These are phyloP conservation scores for Chalcis sispes DNA, from an alignment of 2,888 invertebrate genomes.

Conservation along the genomic window DNA sequence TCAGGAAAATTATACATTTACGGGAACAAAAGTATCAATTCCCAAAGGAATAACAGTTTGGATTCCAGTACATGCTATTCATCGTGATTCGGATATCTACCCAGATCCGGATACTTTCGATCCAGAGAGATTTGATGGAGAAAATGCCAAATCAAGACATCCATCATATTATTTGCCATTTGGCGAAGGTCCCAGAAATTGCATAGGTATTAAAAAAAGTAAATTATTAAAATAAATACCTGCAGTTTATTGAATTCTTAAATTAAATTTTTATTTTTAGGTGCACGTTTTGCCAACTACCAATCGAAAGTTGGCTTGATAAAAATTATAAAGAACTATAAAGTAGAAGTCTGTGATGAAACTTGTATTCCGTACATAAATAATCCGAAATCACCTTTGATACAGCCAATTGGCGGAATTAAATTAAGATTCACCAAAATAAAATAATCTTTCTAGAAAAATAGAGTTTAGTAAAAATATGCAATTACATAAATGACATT, in stretches of 20 bases:
- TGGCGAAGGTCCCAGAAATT: slow-evolving; percentile 71
- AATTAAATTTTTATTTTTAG: slow-evolving; percentile 58
- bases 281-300: slow-evolving; percentile 66
- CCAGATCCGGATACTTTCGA: slow-evolving; percentile 65
- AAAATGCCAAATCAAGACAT: slow-evolving; percentile 57
- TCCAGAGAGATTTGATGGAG: slow-evolving; percentile 64
- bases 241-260: too few relatives aligned
- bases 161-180: slow-evolving; percentile 66
- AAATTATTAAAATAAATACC: too few relatives aligned
- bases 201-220: too few relatives aligned
- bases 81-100: slow-evolving; percentile 64
- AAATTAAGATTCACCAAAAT: slow-evolving; percentile 65
- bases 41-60: slow-evolving; percentile 57
- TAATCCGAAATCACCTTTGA: slow-evolving; percentile 62
- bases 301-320: slow-evolving; percentile 73
- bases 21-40: slow-evolving; percentile 63
- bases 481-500: too few relatives aligned
- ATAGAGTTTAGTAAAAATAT: too few relatives aligned
- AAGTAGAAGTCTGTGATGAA: slow-evolving; percentile 69
- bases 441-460: too few relatives aligned
- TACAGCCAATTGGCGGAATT: slow-evolving; percentile 65
- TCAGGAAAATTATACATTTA: slow-evolving; percentile 63
- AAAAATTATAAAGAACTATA: slow-evolving; percentile 68
- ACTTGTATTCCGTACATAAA: slow-evolving; percentile 65
- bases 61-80: slow-evolving; percentile 64